Conservation (phyloP, 2,113 vertebrate species). For the Lycocorax pyrrhopterus region DNA sequence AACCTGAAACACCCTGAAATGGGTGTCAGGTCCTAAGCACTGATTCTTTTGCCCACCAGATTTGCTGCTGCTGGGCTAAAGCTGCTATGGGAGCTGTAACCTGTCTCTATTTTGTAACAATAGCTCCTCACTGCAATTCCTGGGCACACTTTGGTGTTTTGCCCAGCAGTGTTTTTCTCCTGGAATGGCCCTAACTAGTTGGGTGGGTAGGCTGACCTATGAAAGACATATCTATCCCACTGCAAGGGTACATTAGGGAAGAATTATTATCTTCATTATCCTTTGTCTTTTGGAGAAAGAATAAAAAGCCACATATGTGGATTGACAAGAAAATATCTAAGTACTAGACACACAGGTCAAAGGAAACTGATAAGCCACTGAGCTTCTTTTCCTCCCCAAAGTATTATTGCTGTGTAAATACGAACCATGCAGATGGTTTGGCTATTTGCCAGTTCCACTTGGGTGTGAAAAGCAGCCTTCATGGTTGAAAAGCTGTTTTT, state of each 20-base stretch:
- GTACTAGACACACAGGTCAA: not conserved
- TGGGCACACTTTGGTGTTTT: not conserved
- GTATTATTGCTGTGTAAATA: conserved; percentile 10
- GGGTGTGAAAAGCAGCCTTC: conserved; percentile 57
- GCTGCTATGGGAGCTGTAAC: not conserved
- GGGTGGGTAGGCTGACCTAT: not conserved
- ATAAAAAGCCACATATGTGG: not conserved
- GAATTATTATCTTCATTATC: not conserved
- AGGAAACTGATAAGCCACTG: conserved; percentile 48
- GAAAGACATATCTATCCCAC: not conserved
- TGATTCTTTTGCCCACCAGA: not conserved
- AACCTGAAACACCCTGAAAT: not conserved
- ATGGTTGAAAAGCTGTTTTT: conserved; percentile 40
- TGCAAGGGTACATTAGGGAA: not conserved
- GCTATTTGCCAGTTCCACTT: conserved; percentile 46
- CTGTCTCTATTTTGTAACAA: not conserved
- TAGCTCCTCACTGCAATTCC: not conserved
- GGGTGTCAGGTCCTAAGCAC: not conserved
- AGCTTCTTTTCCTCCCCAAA: conserved; percentile 26
- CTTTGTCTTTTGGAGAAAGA: not conserved
- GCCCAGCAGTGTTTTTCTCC: not conserved
- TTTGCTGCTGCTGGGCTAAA: not conserved
- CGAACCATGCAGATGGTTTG: not conserved
- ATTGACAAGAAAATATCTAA: not conserved
- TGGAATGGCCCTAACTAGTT: not conserved